Conservation (phyloP, 2,797 vertebrate species). For the Pseudopleuronectes americanus region DNA sequence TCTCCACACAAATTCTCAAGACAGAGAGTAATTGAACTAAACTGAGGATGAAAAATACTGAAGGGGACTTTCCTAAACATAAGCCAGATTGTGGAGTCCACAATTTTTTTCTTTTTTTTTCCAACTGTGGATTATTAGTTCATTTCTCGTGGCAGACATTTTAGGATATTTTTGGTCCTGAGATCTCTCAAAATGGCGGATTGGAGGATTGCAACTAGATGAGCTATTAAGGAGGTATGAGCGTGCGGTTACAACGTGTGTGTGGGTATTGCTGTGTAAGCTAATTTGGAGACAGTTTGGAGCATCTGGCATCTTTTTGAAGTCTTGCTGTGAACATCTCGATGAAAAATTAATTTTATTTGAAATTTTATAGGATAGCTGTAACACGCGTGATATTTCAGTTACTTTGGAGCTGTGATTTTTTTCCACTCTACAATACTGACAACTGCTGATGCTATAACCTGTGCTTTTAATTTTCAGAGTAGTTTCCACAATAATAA, state of each 20-base stretch:
- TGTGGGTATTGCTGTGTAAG: slow-evolving; percentile 23
- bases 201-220: slow-evolving; percentile 38
- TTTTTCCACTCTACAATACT: not conserved
- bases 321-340: slow-evolving; percentile 15
- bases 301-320: not conserved
- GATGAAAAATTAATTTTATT: not conserved
- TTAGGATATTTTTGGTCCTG: slow-evolving; percentile 57
- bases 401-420: not conserved
- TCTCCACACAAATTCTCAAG: slow-evolving; percentile 45
- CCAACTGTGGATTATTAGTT: slow-evolving; percentile 5
- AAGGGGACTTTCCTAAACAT: slow-evolving; percentile 12
- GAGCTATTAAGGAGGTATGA: slow-evolving; percentile 63
- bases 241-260: slow-evolving; percentile 5
- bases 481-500: too few relatives aligned
- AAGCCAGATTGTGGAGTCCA: not conserved
- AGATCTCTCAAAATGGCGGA: slow-evolving; percentile 75
- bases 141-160: slow-evolving; percentile 63
- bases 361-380: not conserved
- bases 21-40: slow-evolving; percentile 35
- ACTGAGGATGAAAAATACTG: slow-evolving; percentile 18
- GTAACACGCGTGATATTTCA: not conserved
- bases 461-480: too few relatives aligned
- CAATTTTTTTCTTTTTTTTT: not conserved
- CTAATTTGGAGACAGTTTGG: slow-evolving; percentile 14
- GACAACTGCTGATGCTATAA: too few relatives aligned